Evolutionary conservation across 2,888 invertebrate species (phyloP).

Genomic region (Myopa tessellatipennis): DNA sequence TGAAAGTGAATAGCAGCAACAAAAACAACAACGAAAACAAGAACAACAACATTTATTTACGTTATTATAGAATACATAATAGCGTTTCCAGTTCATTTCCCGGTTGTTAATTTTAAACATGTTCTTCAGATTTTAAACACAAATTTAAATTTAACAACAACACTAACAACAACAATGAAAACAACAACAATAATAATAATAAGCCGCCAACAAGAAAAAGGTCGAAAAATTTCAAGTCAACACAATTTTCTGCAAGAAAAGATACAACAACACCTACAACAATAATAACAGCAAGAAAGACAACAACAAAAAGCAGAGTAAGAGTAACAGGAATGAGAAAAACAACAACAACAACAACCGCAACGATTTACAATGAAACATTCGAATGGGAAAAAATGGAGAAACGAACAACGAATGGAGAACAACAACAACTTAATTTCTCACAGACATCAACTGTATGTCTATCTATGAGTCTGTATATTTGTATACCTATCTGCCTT

Average conservation of each 20-base stretch:
- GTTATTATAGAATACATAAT: no score
- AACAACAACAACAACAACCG: neutral
- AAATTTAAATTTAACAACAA: neutral
- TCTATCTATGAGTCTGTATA: neutral
- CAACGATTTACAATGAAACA: no score
- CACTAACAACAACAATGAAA: neutral
- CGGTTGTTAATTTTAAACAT: no score
- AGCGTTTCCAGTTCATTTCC: no score
- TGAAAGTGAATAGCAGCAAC: no score
- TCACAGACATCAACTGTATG: neutral
- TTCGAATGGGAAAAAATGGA: no score
- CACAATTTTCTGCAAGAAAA: no score
- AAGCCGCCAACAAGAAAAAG: neutral
- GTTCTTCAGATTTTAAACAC: no score
- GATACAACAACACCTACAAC: neutral
- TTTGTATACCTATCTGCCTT: neutral
- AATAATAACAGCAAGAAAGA: neutral
- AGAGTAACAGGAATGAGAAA: neutral
- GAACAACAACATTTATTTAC: no score
- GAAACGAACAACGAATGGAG: no score
- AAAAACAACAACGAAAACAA: neutral
- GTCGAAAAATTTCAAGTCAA: neutral
- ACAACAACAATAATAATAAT: neutral
- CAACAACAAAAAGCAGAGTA: neutral
- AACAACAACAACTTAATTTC: no score